Conservation (phyloP, 2,113 vertebrate genomes). For the Pampusana beccarii region DNA sequence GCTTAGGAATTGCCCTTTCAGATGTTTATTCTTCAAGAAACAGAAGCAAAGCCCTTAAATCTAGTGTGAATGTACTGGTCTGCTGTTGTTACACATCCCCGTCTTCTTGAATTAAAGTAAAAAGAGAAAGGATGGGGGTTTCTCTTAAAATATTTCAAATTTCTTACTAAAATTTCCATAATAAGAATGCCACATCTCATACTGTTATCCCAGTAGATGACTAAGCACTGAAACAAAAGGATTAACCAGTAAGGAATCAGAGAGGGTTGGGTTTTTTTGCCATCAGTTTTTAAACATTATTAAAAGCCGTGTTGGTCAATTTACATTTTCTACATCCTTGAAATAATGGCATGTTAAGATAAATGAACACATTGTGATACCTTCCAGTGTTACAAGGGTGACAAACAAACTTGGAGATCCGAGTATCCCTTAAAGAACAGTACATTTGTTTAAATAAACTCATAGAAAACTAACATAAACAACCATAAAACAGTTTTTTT, state of each 20-base stretch:
- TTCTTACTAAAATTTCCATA: neutral
- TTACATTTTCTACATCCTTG: neutral
- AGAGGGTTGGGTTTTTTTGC: neutral
- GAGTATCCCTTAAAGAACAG: neutral
- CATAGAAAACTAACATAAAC: neutral
- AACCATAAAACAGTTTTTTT: neutral
- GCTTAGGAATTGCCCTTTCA: neutral
- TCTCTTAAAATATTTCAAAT: neutral
- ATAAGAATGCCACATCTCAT: neutral
- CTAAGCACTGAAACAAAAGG: neutral
- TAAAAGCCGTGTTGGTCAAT: neutral
- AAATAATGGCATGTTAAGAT: neutral
- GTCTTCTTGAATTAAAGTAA: neutral
- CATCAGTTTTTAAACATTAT: constrained; percentile 11
- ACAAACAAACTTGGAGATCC: neutral
- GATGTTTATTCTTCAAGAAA: neutral
- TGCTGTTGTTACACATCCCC: neutral
- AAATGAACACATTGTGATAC: neutral
- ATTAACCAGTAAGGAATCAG: neutral
- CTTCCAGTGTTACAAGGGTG: constrained; percentile 9
- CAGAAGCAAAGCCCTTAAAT: neutral
- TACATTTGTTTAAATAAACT: constrained; percentile 21
- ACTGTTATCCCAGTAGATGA: neutral
- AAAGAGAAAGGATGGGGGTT: neutral
- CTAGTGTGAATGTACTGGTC: neutral